Evolutionary conservation across 2,888 invertebrate genomes (phyloP).

Genomic region (Drosophila meridiana): DNA sequence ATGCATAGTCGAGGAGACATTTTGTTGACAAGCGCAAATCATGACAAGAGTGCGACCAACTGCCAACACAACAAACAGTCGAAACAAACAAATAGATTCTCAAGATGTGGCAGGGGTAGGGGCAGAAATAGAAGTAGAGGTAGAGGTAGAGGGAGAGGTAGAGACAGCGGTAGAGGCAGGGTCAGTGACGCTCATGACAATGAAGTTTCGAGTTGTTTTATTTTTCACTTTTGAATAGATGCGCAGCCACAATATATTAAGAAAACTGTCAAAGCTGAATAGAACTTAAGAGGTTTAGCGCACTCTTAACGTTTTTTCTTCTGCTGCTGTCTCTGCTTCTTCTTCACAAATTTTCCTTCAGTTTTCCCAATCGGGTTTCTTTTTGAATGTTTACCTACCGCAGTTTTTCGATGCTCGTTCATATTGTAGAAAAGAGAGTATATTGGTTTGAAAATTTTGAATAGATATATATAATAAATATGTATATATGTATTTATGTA

Average conservation of each 20-base stretch:
- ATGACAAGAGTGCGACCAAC: conserved; percentile 60
- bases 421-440: neutral
- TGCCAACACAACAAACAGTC: conserved; percentile 46
- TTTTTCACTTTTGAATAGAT: conserved; percentile 40
- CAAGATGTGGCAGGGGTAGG: conserved; percentile 41
- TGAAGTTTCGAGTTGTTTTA: conserved; percentile 48
- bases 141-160: conserved; percentile 1
- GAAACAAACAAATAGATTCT: conserved; percentile 58
- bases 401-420: conserved; percentile 32
- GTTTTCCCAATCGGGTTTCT: conserved; percentile 30
- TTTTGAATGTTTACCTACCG: conserved; percentile 62
- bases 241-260: conserved; percentile 75
- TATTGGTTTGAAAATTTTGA: neutral
- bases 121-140: neutral
- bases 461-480: too few species aligned
- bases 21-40: conserved; percentile 67
- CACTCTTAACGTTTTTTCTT: conserved; percentile 63
- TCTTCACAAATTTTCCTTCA: conserved; percentile 18
- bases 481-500: too few species aligned
- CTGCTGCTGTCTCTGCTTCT: conserved; percentile 10
- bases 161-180: conserved; percentile 5
- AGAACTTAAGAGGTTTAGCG: conserved; percentile 81
- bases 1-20: conserved; percentile 29
- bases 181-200: conserved; percentile 48
- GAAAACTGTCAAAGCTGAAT: conserved; percentile 80